Base-by-base conservation (phyloP, 2,888 invertebrate genomes). In the Microlaimidae sp. region DNA sequence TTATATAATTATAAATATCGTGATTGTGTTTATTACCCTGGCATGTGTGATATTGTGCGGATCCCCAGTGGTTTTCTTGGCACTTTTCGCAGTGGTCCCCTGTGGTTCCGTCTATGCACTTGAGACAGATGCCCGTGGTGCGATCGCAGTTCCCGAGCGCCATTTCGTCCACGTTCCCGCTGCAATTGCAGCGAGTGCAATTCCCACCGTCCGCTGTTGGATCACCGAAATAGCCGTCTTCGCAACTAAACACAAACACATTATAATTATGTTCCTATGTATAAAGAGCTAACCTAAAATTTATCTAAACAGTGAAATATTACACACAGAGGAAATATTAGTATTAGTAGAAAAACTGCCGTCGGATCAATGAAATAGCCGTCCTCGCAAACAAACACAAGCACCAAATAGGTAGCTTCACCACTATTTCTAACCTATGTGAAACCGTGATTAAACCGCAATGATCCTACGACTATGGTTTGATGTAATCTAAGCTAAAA, bases 81-180 rank as follows among this genome's bases (percentile, higher is more conserved):
- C 67, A 67, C 19, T 38, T 47, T 74, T 80, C 79, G 66, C 80
- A 80, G 79, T 81, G 17, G 81, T 83, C 63, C 78, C 82, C 82
- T 64, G 78, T 3, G 74, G 78, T 61, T 80, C 82, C 74, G 81
- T 83, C 64, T 79, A 74, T 80, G 67, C 93, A 93, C 42, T 81
- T 80, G 53, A 85, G 78, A 71, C 95, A 95, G 59, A 79, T 79
- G 1, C 95, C 95, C 0, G 83, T 83, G 61, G 77, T 73, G 41
- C 80, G 77, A 71, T 92, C 84, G 73, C 95, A 78, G 57, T 87
- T 71, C 7, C 70, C 71, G 10, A 69, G 64, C 10, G 64, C 62
- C 26, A 59, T 62, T n/a, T 58, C 53, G 69, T 90, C 89, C 2
- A 83, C 84, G 67, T 93, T 93, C 1, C 85, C 87, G 51, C 81